Conservation (phyloP, 2,797 vertebrate genomes). For the Hemibagrus guttatus region DNA sequence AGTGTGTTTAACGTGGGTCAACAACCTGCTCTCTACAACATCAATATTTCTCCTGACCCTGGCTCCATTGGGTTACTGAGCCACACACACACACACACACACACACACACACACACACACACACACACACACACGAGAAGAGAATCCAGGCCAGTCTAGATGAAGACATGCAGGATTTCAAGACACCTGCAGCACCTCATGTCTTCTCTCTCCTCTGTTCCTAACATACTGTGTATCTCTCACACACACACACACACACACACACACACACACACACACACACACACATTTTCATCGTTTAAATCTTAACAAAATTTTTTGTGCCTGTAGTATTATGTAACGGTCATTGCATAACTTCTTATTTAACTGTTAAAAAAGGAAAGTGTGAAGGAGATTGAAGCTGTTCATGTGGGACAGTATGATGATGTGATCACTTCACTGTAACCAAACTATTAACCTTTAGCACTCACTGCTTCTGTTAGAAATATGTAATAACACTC, state of each 20-base stretch:
- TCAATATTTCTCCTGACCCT: too few species aligned
- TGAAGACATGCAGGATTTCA: not conserved
- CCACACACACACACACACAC: too few species aligned
- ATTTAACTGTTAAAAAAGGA: slow-evolving; percentile 1
- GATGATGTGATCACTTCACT: not conserved
- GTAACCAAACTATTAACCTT: not conserved
- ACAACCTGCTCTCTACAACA: too few species aligned
- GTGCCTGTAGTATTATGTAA: not conserved
- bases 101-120: not conserved
- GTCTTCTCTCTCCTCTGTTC: not conserved
- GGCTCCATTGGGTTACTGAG: too few species aligned
- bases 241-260: not conserved
- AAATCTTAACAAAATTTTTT: too few species aligned
- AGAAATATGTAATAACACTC: not conserved
- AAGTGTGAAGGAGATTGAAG: not conserved
- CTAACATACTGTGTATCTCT: not conserved
- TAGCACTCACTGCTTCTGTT: not conserved
- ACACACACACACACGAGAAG: not conserved
- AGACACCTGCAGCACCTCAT: not conserved
- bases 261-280: too few species aligned
- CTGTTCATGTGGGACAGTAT: not conserved
- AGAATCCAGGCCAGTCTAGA: not conserved
- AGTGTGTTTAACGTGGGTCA: not conserved
- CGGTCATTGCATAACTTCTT: not conserved
- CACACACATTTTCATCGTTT: too few species aligned